phyloP scores from a whole-genome alignment of 2,888 invertebrate species.

The Ichneumoninae sp. region DNA sequence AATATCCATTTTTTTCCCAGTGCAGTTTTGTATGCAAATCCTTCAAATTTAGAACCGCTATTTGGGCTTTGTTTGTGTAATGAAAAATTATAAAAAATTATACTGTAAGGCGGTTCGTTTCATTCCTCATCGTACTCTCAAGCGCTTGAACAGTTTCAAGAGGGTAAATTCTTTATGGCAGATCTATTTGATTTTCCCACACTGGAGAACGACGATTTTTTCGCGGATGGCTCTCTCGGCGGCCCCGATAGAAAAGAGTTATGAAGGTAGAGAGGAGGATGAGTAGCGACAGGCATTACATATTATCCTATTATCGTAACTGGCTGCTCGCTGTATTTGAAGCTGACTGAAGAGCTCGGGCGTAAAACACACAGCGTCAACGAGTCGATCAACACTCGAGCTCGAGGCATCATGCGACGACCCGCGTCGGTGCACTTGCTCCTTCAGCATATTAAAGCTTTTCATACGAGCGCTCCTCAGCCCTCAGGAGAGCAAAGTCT shows the following conservation, averaged over 20 bases:
- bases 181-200: constrained; percentile 68
- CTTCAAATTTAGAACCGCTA: background rate
- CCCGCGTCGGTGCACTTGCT: constrained; percentile 23
- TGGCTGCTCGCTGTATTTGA: constrained; percentile 42
- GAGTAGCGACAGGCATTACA: constrained; percentile 73
- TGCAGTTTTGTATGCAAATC: background rate
- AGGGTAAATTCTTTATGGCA: constrained; percentile 1
- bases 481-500: constrained; percentile 40
- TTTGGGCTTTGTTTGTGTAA: background rate
- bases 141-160: constrained; percentile 48
- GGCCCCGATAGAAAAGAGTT: constrained; percentile 37
- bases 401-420: constrained; percentile 30
- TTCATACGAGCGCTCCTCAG: constrained; percentile 22
- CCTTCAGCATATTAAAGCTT: constrained; percentile 18
- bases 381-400: constrained; percentile 75
- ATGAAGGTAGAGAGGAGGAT: constrained; percentile 33
- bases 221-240: constrained; percentile 23
- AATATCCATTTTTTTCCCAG: background rate
- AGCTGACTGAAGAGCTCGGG: constrained; percentile 62
- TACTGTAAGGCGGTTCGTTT: constrained; percentile 6
- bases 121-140: constrained; percentile 47
- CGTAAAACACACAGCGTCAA: constrained; percentile 75
- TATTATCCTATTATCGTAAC: constrained; percentile 73
- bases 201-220: constrained; percentile 47
- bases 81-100: background rate